phyloP scores from a whole-genome alignment of 2,888 invertebrate species.

The Julus scanicus region DNA sequence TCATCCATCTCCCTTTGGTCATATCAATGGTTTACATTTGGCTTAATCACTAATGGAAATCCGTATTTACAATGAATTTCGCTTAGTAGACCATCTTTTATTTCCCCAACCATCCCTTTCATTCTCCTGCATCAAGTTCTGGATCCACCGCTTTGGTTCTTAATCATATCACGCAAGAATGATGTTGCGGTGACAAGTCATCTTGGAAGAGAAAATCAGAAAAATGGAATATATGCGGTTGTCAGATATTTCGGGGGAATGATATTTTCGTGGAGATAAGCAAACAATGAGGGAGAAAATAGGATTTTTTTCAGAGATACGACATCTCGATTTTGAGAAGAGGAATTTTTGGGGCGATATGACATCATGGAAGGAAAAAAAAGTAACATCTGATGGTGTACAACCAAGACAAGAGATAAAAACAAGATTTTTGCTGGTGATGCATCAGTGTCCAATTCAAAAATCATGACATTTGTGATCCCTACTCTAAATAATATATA shows the following conservation, averaged over 20 bases:
- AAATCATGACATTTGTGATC: neutral
- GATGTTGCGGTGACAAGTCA: neutral
- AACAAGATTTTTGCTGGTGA: neutral
- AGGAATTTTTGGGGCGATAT: neutral
- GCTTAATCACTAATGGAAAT: too few species aligned
- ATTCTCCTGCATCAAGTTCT: too few species aligned
- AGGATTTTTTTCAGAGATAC: neutral
- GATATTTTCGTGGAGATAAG: constrained; percentile 1
- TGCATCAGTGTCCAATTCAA: neutral
- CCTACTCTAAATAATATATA: neutral
- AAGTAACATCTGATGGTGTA: neutral
- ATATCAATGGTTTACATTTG: too few species aligned
- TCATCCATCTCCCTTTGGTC: too few species aligned
- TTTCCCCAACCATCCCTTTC: too few species aligned
- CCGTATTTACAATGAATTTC: too few species aligned
- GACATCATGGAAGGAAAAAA: neutral
- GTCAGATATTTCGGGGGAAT: neutral
- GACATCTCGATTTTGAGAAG: constrained; percentile 4
- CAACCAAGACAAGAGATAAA: neutral
- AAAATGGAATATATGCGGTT: neutral
- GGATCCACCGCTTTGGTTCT: neutral
- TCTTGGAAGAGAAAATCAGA: neutral
- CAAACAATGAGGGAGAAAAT: constrained; percentile 30
- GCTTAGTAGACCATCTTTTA: too few species aligned
- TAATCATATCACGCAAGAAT: neutral